A percentile compares a stretch with the other conserved stretches of the same genome.
phyloP scores from a whole-genome alignment of 2,113 vertebrate genomes.

The Dissostichus mawsoni region DNA sequence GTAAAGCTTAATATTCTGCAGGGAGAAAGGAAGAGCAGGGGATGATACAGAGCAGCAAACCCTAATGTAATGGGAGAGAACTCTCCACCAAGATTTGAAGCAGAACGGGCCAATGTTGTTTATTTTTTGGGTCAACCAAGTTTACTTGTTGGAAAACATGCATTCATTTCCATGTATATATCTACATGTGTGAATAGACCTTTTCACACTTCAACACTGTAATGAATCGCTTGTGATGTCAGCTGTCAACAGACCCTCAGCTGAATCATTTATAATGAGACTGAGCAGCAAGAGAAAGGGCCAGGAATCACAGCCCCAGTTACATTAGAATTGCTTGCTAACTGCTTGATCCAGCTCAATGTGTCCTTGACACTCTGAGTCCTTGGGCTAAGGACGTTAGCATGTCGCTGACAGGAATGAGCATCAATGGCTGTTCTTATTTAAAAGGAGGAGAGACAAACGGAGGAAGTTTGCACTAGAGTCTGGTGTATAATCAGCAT shows the following conservation, averaged over 20 bases:
- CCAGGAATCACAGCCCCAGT: no score
- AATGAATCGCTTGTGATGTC: background rate
- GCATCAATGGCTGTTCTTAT: background rate
- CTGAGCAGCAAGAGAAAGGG: no score
- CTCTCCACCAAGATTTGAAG: no score
- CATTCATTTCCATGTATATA: background rate
- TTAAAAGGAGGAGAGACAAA: background rate
- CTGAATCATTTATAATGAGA: no score
- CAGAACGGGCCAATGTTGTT: no score
- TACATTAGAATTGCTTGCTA: background rate
- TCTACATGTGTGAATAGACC: background rate
- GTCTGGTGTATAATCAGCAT: background rate
- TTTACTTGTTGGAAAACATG: background rate
- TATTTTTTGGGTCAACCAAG: background rate
- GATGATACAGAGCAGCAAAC: no score
- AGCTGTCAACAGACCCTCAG: no score
- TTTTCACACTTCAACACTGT: background rate
- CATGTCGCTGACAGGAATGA: constrained; percentile 4
- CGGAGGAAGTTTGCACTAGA: background rate
- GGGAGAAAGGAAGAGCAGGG: no score
- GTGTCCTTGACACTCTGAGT: background rate
- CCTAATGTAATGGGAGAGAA: no score
- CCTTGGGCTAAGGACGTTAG: background rate
- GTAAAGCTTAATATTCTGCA: background rate
- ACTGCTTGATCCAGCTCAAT: background rate